Base-by-base conservation (phyloP, 2,888 invertebrate genomes). In the Lycocerus yunnanus region DNA sequence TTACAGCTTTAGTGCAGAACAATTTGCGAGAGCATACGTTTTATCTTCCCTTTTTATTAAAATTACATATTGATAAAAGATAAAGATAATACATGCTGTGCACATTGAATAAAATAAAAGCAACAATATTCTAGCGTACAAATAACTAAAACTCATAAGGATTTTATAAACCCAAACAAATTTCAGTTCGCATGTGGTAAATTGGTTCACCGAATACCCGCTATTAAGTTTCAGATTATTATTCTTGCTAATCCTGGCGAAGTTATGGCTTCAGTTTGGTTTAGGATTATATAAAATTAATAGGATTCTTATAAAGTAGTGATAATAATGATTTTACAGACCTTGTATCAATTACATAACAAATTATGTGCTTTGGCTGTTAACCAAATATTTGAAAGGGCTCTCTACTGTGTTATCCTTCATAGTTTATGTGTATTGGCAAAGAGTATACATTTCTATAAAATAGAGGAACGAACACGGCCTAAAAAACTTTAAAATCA, bases 131-230 rank as follows among this genome's bases (percentile, higher is more conserved):
- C 65, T 15, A 58, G 20, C 43, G 66, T 21, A 72, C 71, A 72
- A 72, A 72, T 72, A 72, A 67, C 66, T 58, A 59, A 72, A 71
- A 58, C 68, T 68, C 72, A 65, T 63, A 72, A 72, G 68, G 72
- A 72, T 72, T 72, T 68, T 68, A 69, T 67, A 72, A 72, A 72
- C 58, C 68, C 71, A 67, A 72, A 72, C 71, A 68, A 72, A 72
- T 72, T 72, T 68, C 68, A 65, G 72, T 72, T 69, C 72, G 68
- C 72, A 72, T 72, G 68, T 72, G 72, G 72, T 27, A 67, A 72
- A 72, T 72, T 72, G 68, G 63, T 63, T 58, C 68, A 69, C 68
- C 72, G 63, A 72, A 68, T 72, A 43, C 58, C 67, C 20, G 68
- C 68, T 69, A 72, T 72, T 72, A 72, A 63, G 65, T 68, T 72